A percentile compares a stretch with the other conserved stretches of the same genome.
These are phyloP conservation scores for Calyptommatus sinebrachiatus DNA, from an alignment of 2,113 vertebrate species.

Conservation along the genomic window DNA sequence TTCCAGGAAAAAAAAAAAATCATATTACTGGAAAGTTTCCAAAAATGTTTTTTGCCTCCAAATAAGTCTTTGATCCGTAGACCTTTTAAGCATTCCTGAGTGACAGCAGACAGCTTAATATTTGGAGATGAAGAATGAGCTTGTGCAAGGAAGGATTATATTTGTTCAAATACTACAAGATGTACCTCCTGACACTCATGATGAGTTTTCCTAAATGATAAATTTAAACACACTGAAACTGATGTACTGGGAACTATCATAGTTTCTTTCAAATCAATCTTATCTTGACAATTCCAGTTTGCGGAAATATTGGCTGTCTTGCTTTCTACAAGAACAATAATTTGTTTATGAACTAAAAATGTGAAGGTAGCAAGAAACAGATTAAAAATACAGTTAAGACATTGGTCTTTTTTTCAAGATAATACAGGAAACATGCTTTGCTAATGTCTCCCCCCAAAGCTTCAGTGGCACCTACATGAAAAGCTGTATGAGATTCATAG, in stretches of 20 bases:
- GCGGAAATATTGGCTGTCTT: not conserved
- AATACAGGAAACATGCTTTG: not conserved
- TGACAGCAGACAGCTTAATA: not conserved
- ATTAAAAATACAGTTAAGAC: not conserved
- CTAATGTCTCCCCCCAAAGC: not conserved
- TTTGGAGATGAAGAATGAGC: not conserved
- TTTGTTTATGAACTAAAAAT: not conserved
- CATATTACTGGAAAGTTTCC: not conserved
- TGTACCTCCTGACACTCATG: not conserved
- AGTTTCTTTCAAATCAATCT: not conserved
- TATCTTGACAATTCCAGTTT: not conserved
- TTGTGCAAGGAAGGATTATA: not conserved
- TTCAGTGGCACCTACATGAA: conserved; percentile 77
- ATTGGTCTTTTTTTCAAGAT: too few relatives aligned
- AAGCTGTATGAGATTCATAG: conserved; percentile 49
- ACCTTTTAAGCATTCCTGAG: not conserved
- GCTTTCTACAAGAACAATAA: not conserved
- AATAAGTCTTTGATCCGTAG: not conserved
- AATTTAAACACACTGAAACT: not conserved
- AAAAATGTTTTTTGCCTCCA: not conserved
- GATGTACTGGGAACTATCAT: not conserved
- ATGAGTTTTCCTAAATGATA: not conserved
- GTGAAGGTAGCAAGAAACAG: not conserved
- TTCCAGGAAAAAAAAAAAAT: conserved; percentile 56
- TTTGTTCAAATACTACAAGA: not conserved